Base-by-base conservation (phyloP, 2,113 vertebrate genomes). In the Microcebus murinus region DNA sequence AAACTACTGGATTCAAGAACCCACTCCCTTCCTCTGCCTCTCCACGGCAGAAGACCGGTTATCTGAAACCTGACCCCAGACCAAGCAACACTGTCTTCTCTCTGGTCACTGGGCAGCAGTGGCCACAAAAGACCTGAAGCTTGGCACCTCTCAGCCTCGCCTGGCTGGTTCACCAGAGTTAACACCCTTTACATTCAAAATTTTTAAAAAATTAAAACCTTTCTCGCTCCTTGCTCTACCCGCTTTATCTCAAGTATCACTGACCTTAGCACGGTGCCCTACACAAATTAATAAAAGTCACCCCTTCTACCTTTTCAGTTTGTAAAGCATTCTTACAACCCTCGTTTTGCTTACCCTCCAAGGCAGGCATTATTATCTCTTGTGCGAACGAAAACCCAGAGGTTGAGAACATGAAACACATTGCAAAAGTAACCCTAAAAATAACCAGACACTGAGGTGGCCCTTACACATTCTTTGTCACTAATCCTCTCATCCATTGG, bases 11-110 rank as follows among this genome's bases (percentile, higher is more conserved):
- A 82, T 27, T 77, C 63, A 48, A 79, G 61, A 92, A 52, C 42
- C 36, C 4, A 31, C 36, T 74, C 70, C 50, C 50, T 79, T 42
- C 50, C 50, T 52, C 42, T 14, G 87, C 55, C 90, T 82, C 48
- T 87, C 25, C 4, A 4, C 59, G 11, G 61, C 76, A 84, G 57
- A 93, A 83, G 36, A 63, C 85, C 70, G 18, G 63, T 42, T 83
- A 87, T 73, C 63, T 95, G 95, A 94, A 96, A 95, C 82, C 87
- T 87, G 87, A 96, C 34, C 48, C 74, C 57, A 65, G 57, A 63
- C 63, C 50, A 57, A 73, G 59, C 52, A 63, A 45, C 23, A 39
- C 21, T 23, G 80, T 87, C 90, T 87, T 94, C 57, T 80, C 93
- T 92, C 50, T 0, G 0, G 29, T 96, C 86, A 50, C 91, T 45